Percentiles rank a stretch among this genome's conserved stretches.
Conservation (phyloP, 2,797 vertebrate species). For the Kryptolebias ocellatus region DNA sequence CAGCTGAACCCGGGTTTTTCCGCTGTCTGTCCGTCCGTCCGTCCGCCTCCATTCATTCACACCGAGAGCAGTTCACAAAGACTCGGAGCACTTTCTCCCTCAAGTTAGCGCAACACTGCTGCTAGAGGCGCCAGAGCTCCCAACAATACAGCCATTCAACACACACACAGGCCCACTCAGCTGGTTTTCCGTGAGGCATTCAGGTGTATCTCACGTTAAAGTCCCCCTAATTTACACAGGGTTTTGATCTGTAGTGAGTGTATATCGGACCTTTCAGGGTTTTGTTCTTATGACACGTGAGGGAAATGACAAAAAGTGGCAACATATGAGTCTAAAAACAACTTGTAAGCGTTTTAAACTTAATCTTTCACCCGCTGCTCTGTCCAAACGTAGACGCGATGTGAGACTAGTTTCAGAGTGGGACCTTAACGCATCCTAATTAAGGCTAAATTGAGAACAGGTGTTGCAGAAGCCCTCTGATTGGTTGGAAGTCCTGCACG, state of each 20-base stretch:
- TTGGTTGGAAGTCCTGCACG: background rate
- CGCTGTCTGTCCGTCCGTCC: conserved; percentile 34
- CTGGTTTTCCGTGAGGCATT: background rate
- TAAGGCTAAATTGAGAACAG: background rate
- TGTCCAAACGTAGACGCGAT: too few species aligned
- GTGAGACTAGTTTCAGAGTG: background rate
- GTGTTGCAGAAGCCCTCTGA: background rate
- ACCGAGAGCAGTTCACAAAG: conserved; percentile 53
- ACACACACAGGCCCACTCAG: too few species aligned
- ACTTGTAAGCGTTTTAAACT: too few species aligned
- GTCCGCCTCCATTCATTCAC: conserved; percentile 75
- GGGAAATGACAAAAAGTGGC: too few species aligned
- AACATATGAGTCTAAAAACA: too few species aligned
- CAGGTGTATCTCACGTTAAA: background rate
- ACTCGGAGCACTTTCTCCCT: conserved; percentile 15
- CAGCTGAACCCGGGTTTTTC: conserved; percentile 8
- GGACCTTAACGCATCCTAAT: background rate
- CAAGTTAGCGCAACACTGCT: conserved; percentile 11
- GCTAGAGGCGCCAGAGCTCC: conserved; percentile 59
- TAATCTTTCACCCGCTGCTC: too few species aligned
- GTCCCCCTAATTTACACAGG: too few species aligned
- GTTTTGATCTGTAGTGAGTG: too few species aligned
- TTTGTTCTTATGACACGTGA: too few species aligned
- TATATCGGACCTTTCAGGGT: too few species aligned
- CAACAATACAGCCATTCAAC: background rate